phyloP scores from a whole-genome alignment of 2,888 invertebrate species.

The Aspidapion aeneum region DNA sequence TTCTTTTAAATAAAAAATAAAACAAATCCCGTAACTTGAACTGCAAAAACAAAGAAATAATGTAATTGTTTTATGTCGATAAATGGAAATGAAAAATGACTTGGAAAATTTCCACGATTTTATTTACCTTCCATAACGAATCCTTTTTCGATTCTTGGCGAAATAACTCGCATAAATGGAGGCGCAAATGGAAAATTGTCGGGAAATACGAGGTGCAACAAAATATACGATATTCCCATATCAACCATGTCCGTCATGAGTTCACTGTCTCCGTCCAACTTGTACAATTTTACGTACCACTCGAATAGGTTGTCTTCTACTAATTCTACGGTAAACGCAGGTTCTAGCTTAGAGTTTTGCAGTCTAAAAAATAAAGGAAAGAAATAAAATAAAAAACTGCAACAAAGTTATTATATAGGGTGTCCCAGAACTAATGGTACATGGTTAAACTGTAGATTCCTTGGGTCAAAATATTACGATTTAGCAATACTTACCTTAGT shows the following conservation, averaged over 20 bases:
- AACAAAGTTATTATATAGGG: neutral
- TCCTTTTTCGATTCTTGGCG: slow-evolving; percentile 64
- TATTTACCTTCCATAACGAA: slow-evolving; percentile 76
- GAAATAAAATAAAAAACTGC: neutral
- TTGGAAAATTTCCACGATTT: neutral
- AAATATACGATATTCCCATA: slow-evolving; percentile 67
- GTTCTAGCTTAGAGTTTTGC: slow-evolving; percentile 66
- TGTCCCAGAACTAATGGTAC: too few species aligned
- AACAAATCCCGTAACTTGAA: too few species aligned
- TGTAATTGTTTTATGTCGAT: too few species aligned
- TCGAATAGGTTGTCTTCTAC: slow-evolving; percentile 85
- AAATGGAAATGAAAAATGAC: too few species aligned
- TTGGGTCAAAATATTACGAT: too few species aligned
- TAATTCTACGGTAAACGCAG: slow-evolving; percentile 78
- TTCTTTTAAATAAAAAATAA: too few species aligned
- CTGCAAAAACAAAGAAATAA: too few species aligned
- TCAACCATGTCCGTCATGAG: slow-evolving; percentile 79
- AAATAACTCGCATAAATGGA: slow-evolving; percentile 69
- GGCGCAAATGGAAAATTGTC: slow-evolving; percentile 89
- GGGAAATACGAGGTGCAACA: slow-evolving; percentile 78
- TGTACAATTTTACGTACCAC: slow-evolving; percentile 80
- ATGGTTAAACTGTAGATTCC: too few species aligned
- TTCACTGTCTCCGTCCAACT: slow-evolving; percentile 81
- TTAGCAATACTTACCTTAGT: too few species aligned
- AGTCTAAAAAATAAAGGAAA: too few species aligned